Base-by-base conservation (phyloP, 2,113 vertebrate species). In the Macrotis lagotis region DNA sequence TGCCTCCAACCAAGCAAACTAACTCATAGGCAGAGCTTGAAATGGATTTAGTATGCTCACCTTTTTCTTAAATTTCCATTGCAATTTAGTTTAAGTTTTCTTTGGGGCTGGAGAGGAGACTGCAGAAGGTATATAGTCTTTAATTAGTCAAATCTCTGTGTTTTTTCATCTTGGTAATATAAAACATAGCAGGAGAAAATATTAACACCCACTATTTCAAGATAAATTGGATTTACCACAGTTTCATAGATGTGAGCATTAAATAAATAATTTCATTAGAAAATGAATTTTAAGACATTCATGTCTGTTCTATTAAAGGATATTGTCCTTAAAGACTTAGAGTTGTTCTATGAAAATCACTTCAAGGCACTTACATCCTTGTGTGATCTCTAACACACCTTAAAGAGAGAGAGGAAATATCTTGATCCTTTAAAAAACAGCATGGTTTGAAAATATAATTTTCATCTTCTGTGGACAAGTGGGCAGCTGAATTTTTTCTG, bases 1-100 rank as follows among this genome's bases (percentile, higher is more conserved):
- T 52, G 26, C 66, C 66, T 89, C 51, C 93, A 51, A 90, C 31
- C 44, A 74, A 52, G 14, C 44, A 74, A 52, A 88, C 50, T 51
- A 92, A 91, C 37, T 88, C 14, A 16, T 83, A 3, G 37, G 52
- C 50, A 55, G 53, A 14, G 59, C 37, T 88, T 89, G 50, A 55
- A 91, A 89, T 50, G 74, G 90, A 89, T 1, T 50, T 90, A 51
- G 3, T 48, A 74, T 74, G 94, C 3, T 92, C 19, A 48, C 47
- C 47, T 92, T 59, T 83, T 96, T 92, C 92, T 91, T 48, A 90
- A 50, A 74, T 12, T 88, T 93, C 83, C 24, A 74, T 11, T 31
- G 16, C 48, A 88, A 44, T 25, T 92, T 66, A 51, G 55, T 59
- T 83, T 44, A 83, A 83, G n/a, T 83, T 83, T 83, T 83, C 66